phyloP scores from a whole-genome alignment of 1,140 invertebrate genomes.

The Rhagoletis pomonella region DNA sequence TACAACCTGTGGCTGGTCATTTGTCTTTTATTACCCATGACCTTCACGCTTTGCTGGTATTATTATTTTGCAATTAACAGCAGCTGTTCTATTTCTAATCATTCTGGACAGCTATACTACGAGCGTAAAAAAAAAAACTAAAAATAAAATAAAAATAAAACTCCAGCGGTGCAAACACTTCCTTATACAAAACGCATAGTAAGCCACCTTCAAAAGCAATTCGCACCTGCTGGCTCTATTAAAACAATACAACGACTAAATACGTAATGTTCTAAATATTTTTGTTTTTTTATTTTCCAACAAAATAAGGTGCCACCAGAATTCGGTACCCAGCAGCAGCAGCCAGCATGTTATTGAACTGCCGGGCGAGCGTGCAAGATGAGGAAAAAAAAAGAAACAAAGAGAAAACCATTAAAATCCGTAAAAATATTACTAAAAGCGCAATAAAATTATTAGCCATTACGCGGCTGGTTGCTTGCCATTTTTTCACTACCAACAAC shows the following conservation, averaged over 20 bases:
- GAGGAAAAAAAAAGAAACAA: background rate
- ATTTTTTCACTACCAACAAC: background rate
- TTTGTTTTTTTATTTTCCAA: background rate
- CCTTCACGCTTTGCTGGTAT: constrained; percentile 10
- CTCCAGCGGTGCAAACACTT: background rate
- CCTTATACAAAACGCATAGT: background rate
- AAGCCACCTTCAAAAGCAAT: background rate
- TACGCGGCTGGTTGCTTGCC: background rate
- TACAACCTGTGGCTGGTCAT: background rate
- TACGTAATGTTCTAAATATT: background rate
- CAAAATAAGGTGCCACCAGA: background rate
- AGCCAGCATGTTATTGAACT: background rate
- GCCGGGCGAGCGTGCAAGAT: background rate
- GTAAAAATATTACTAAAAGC: background rate
- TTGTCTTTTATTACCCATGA: constrained; percentile 40
- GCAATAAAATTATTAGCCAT: background rate
- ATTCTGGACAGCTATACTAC: background rate
- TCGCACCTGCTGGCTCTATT: background rate
- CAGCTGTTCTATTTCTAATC: constrained; percentile 3
- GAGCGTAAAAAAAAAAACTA: background rate
- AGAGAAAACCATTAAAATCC: background rate
- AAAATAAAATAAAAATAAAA: background rate
- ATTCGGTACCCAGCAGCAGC: background rate
- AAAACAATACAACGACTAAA: background rate
- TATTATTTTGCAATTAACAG: constrained; percentile 45